Percentiles rank a stretch among this genome's conserved stretches.
phyloP scores from a whole-genome alignment of 2,888 invertebrate species.

The Dicyrtomina minuta region DNA sequence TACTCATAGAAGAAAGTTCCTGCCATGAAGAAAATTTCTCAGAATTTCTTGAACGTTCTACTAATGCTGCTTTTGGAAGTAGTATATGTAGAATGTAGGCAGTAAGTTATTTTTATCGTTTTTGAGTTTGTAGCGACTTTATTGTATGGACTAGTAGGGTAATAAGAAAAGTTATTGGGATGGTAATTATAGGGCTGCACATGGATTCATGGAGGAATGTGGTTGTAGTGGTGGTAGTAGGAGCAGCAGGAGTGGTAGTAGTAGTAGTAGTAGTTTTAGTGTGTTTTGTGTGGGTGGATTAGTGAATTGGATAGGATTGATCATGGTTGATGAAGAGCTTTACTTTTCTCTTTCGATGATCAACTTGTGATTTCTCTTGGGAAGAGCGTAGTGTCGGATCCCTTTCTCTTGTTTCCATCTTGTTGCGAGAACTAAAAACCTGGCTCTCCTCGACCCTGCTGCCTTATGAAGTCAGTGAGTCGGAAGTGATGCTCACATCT shows the following conservation, averaged over 20 bases:
- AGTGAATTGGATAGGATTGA: constrained; percentile 41
- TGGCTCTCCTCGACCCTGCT: no score
- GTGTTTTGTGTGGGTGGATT: constrained; percentile 31
- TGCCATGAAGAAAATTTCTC: no score
- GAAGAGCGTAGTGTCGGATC: constrained; percentile 38
- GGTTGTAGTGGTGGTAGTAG: no score
- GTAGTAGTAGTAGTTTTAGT: not conserved
- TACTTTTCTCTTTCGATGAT: constrained; percentile 33
- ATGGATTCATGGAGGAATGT: not conserved
- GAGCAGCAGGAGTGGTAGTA: not conserved
- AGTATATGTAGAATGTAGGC: no score
- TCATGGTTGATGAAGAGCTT: constrained; percentile 48
- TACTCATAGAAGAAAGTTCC: no score
- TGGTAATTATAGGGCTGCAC: no score
- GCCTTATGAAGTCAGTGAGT: constrained; percentile 46
- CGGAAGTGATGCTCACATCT: constrained; percentile 50
- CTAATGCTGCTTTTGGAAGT: no score
- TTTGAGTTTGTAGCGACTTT: no score
- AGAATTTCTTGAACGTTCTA: no score
- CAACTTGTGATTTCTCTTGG: constrained; percentile 53
- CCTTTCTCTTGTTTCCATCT: constrained; percentile 20
- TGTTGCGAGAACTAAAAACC: not conserved
- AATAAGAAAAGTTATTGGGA: no score
- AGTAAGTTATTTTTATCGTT: no score
- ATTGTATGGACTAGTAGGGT: no score